Base-by-base conservation (phyloP, 2,888 invertebrate genomes). In the Rhagonycha fulva region DNA sequence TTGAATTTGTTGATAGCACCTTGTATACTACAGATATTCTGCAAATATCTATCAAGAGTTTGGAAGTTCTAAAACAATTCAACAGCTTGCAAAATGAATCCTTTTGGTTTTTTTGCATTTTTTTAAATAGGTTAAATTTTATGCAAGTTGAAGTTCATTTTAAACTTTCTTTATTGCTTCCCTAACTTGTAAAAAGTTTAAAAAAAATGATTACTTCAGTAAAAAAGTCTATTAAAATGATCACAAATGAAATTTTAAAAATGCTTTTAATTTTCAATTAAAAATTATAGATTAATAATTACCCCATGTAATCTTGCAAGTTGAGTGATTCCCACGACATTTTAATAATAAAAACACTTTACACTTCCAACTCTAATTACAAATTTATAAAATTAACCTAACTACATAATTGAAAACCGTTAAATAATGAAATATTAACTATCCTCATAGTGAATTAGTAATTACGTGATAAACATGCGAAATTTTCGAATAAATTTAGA, bases 241-340 rank as follows among this genome's bases (percentile, higher is more conserved):
- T 9, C 28, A 9, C 2, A 28, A 28, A 28, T 28, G 7, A 9
- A 9, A 28, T 28, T 62, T 14, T 10, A 19, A 62, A 14, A 14
- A 14, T 10, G 9, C 7, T 62, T n/a, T n/a, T n/a, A n/a, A n/a
- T 2, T 19, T 19, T 19, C 19, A 19, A 19, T 2, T 19, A 19
- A 7, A 28, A 69, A 23, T 7, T 23, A 32, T 2, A 60, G 9
- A 10, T 23, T 12, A 66, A 32, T 61, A 82, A 87, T 89, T 87
- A 94, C 95, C 94, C 93, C 88, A 94, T 91, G 88, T 93, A 93
- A 89, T 95, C 94, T 88, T 94, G 93, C 83, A 94, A 94, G 87
- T 94, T 93, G 84, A 95, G 91, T 81, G 94, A 94, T 90, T 95
- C 94, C 95, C 95, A 95, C 91, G 95, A 95, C 95, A 95, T 95